Percentiles rank a stretch among this genome's conserved stretches.
These are phyloP conservation scores for Epinotia nisella DNA, from an alignment of 2,888 invertebrate genomes.

Conservation along the genomic window DNA sequence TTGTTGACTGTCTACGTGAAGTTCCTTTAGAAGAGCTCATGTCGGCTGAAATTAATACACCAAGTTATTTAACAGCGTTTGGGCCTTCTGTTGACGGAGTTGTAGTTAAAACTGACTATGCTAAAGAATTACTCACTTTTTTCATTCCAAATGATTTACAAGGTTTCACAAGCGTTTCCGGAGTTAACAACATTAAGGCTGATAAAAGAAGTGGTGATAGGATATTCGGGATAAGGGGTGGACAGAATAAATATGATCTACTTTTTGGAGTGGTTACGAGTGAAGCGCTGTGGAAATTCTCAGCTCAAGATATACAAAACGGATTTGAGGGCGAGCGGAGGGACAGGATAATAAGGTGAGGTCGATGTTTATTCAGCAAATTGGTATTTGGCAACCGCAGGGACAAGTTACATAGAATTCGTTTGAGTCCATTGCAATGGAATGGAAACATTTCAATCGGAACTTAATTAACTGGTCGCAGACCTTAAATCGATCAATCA, in stretches of 20 bases:
- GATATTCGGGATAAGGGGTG: slow-evolving; percentile 83
- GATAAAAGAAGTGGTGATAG: slow-evolving; percentile 87
- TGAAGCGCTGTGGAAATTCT: slow-evolving; percentile 96
- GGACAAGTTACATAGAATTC: slow-evolving; percentile 44
- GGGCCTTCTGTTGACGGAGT: slow-evolving; percentile 98
- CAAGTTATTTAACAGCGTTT: slow-evolving; percentile 93
- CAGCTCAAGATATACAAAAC: slow-evolving; percentile 92
- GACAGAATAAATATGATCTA: slow-evolving; percentile 90
- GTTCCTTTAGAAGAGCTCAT: slow-evolving; percentile 90
- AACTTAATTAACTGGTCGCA: slow-evolving; percentile 14
- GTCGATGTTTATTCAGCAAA: slow-evolving; percentile 76
- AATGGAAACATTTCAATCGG: neutral
- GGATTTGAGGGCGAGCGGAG: slow-evolving; percentile 95
- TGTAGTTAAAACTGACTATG: slow-evolving; percentile 95
- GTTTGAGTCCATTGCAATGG: slow-evolving; percentile 6
- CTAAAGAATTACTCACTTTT: slow-evolving; percentile 90
- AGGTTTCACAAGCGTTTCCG: slow-evolving; percentile 86
- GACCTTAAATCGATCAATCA: neutral
- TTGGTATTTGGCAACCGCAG: slow-evolving; percentile 68
- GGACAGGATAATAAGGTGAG: slow-evolving; percentile 91
- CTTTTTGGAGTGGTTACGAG: slow-evolving; percentile 96
- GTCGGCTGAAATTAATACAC: slow-evolving; percentile 90
- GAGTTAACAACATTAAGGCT: slow-evolving; percentile 83
- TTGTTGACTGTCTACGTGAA: slow-evolving; percentile 93
- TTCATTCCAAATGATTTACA: slow-evolving; percentile 88